These are phyloP conservation scores for Paralinhomoeus sp. DNA, from an alignment of 2,888 invertebrate genomes.

Conservation along the genomic window DNA sequence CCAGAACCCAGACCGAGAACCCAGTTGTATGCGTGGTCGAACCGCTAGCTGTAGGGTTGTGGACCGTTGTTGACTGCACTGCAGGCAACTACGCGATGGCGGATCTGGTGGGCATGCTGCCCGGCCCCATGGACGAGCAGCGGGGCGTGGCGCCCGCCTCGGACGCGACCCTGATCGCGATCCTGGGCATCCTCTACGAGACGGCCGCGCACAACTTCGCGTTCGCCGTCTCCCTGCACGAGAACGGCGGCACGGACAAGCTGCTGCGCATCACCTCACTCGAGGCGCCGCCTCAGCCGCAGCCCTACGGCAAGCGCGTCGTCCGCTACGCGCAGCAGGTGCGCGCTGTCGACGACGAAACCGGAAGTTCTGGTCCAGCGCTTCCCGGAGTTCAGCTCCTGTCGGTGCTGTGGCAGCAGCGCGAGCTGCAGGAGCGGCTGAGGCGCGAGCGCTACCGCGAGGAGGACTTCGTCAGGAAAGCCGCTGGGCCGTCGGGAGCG, in stretches of 20 bases:
- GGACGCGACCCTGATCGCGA: conserved; percentile 91
- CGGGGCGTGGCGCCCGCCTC: too few relatives aligned
- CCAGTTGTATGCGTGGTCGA: too few relatives aligned
- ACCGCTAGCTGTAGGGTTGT: too few relatives aligned
- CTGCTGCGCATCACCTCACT: conserved; percentile 49
- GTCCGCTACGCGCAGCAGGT: conserved; percentile 86
- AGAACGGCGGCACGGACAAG: conserved; percentile 76
- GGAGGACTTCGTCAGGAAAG: conserved; percentile 57
- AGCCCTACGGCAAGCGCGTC: conserved; percentile 42
- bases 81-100: conserved; percentile 74
- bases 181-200: conserved; percentile 50
- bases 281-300: background rate
- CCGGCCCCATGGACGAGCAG: conserved; percentile 48
- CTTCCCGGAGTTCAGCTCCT: conserved; percentile 31
- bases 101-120: conserved; percentile 82
- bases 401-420: conserved; percentile 35
- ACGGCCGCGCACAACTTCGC: conserved; percentile 8
- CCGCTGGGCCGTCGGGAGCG: conserved; percentile 3
- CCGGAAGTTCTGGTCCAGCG: too few relatives aligned
- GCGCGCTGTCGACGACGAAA: background rate
- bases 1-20: too few relatives aligned
- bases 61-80: too few relatives aligned
- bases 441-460: conserved; percentile 89
- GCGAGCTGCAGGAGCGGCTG: conserved; percentile 75
- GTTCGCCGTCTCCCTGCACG: conserved; percentile 31